Conservation (phyloP, 2,113 vertebrate species). For the Meriones unguiculatus region DNA sequence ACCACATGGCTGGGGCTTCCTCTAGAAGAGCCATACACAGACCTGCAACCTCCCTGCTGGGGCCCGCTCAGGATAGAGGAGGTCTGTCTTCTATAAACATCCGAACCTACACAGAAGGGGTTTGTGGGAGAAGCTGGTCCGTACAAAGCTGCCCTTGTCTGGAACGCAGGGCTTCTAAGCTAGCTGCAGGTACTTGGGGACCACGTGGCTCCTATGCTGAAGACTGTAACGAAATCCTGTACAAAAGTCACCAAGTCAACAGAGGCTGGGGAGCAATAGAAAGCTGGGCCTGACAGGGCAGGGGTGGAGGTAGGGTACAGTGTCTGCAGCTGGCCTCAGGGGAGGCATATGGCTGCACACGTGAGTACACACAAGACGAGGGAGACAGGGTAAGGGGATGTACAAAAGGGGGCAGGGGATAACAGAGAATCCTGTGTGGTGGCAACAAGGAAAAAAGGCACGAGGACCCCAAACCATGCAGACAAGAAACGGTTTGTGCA, state of each 20-base stretch:
- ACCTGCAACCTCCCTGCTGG: not conserved
- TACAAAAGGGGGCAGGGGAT: constrained; percentile 85
- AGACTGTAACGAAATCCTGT: constrained; percentile 80
- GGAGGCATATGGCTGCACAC: constrained; percentile 83
- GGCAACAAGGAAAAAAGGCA: constrained; percentile 90
- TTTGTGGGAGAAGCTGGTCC: not conserved
- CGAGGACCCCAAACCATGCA: constrained; percentile 90
- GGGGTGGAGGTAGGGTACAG: not conserved
- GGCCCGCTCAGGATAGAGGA: not conserved
- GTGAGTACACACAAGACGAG: constrained; percentile 88
- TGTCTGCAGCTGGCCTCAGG: not conserved
- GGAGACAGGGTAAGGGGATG: constrained; percentile 76
- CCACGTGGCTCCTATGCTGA: constrained; percentile 67
- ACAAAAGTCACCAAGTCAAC: constrained; percentile 77
- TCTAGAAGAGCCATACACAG: not conserved
- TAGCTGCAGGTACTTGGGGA: not conserved
- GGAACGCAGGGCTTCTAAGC: constrained; percentile 45
- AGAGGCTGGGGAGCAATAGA: not conserved
- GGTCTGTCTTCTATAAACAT: not conserved
- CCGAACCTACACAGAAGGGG: not conserved
- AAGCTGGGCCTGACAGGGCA: not conserved
- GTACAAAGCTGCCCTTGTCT: not conserved
- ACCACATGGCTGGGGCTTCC: not conserved
- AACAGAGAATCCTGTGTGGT: constrained; percentile 79
- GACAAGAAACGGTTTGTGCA: constrained; percentile 85